phyloP scores from a whole-genome alignment of 2,113 vertebrate species.

The Plecotus auritus region DNA sequence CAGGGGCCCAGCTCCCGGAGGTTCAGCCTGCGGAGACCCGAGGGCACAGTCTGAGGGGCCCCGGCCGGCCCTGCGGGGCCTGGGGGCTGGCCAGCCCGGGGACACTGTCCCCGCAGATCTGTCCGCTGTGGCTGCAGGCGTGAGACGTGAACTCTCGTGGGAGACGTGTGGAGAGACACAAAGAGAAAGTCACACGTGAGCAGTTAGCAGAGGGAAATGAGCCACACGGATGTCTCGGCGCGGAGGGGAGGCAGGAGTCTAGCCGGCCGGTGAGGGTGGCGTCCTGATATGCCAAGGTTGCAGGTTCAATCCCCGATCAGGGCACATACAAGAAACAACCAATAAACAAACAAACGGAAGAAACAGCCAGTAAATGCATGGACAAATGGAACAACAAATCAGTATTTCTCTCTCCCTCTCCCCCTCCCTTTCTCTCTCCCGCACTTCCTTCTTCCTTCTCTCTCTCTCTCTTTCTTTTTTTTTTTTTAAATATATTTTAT shows the following conservation, averaged over 20 bases:
- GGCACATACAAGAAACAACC: no score
- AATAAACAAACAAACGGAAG: not conserved
- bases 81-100: not conserved
- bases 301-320: no score
- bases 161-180: not conserved
- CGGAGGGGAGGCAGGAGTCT: accelerated
- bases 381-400: no score
- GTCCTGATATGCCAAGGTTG: no score
- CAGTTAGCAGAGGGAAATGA: not conserved
- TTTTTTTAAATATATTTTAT: no score
- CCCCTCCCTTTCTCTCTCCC: no score
- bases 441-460: no score
- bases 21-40: constrained; percentile 83
- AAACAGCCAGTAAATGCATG: not conserved
- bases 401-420: no score
- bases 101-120: not conserved
- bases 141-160: not conserved
- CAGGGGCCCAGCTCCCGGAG: constrained; percentile 93
- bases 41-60: not conserved
- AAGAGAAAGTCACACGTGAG: not conserved
- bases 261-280: no score
- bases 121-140: not conserved
- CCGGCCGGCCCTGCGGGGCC: no score
- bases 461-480: no score
- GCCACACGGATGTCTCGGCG: not conserved